A percentile compares a stretch with the other conserved stretches of the same genome.
Evolutionary conservation across 1,140 invertebrate genomes (phyloP).

Genomic region (Centruroides vittatus): DNA sequence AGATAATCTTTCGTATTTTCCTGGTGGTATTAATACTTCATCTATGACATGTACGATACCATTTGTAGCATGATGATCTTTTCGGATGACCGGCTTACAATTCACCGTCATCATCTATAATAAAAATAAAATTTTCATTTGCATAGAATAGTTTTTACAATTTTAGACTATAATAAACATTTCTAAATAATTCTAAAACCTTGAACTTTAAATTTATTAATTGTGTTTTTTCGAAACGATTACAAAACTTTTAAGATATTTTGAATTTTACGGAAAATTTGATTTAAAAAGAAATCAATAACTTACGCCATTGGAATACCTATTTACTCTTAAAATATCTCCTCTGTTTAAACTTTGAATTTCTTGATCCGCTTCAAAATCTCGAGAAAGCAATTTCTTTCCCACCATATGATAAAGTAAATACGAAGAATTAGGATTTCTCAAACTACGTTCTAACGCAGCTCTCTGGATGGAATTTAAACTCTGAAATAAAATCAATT

Average conservation of each 20-base stretch:
- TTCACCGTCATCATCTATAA: constrained; percentile 29
- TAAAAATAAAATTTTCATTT: not conserved
- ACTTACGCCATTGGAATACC: constrained; percentile 35
- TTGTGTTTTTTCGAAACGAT: too few relatives aligned
- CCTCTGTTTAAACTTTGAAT: constrained; percentile 24
- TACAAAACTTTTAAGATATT: too few relatives aligned
- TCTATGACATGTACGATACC: constrained; percentile 41
- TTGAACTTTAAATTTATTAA: too few relatives aligned
- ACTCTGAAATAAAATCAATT: not conserved
- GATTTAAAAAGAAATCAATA: too few relatives aligned
- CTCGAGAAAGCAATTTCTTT: constrained; percentile 26
- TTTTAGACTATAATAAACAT: too few relatives aligned
- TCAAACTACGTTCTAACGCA: constrained; percentile 8
- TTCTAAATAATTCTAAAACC: too few relatives aligned
- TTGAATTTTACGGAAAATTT: too few relatives aligned
- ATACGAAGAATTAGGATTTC: constrained; percentile 26
- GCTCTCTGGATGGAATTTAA: not conserved
- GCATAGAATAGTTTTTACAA: too few relatives aligned
- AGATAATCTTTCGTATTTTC: not conserved
- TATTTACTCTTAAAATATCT: constrained; percentile 34
- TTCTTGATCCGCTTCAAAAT: constrained; percentile 29
- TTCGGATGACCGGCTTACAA: constrained; percentile 26
- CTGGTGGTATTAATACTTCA: constrained; percentile 33
- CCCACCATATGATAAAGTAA: constrained; percentile 32
- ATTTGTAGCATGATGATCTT: constrained; percentile 35